Evolutionary conservation across 2,888 invertebrate species (phyloP).

Genomic region (Clitarchus hookeri): DNA sequence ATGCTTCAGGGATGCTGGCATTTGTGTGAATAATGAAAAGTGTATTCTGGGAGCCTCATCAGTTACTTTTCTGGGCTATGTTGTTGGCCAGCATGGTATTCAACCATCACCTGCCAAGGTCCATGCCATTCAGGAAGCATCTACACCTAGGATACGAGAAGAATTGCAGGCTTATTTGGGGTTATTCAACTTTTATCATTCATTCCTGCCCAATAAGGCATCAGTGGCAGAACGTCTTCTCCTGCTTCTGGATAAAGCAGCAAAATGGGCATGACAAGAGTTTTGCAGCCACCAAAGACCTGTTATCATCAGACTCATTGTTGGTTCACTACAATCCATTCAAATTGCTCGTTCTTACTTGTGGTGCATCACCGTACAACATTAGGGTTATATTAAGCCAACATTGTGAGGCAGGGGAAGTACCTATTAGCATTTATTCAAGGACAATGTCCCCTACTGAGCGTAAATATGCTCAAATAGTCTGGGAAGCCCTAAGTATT

Average conservation of each 20-base stretch:
- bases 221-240: neutral
- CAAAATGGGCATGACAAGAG: neutral
- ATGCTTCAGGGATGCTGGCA: neutral
- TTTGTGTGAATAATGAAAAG: neutral
- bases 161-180: neutral
- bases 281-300: neutral
- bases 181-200: neutral
- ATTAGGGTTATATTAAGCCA: neutral
- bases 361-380: neutral
- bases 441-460: too few relatives aligned
- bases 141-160: neutral
- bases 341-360: neutral
- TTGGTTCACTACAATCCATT: neutral
- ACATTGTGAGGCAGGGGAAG: neutral
- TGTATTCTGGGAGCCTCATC: neutral
- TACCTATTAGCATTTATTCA: too few relatives aligned
- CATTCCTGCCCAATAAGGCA: neutral
- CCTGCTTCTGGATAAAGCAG: neutral
- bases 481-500: too few relatives aligned
- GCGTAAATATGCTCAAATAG: too few relatives aligned
- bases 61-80: neutral
- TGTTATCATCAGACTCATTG: neutral
- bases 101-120: neutral
- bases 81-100: neutral
- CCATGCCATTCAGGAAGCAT: neutral